These are phyloP conservation scores for Theocolax elegans DNA, from an alignment of 1,140 invertebrate species.

Conservation along the genomic window DNA sequence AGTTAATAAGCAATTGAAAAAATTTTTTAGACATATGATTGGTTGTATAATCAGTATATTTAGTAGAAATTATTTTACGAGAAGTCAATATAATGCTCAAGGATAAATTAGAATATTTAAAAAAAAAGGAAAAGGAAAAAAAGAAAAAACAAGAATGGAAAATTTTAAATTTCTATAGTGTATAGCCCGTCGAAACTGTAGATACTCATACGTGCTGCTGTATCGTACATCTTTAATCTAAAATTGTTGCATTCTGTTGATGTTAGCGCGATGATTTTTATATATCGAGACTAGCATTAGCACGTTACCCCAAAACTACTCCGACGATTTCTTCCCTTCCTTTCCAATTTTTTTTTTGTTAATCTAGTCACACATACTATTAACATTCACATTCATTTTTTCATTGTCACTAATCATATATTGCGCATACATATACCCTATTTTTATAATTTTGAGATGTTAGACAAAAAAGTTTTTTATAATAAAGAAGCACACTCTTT, in stretches of 20 bases:
- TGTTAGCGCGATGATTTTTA: slow-evolving; percentile 44
- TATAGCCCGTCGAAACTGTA: slow-evolving; percentile 14
- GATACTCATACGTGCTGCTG: background rate
- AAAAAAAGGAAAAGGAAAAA: too few relatives aligned
- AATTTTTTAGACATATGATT: too few relatives aligned
- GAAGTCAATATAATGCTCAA: too few relatives aligned
- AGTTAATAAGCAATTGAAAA: too few relatives aligned
- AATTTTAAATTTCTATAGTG: too few relatives aligned
- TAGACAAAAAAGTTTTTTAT: background rate
- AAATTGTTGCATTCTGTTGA: slow-evolving; percentile 62
- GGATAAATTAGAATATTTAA: too few relatives aligned
- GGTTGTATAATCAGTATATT: too few relatives aligned
- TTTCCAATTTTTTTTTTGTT: background rate
- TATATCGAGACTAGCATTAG: slow-evolving; percentile 57
- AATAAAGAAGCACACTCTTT: slow-evolving; percentile 27
- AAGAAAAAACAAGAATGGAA: too few relatives aligned
- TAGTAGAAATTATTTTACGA: too few relatives aligned
- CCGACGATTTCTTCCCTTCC: slow-evolving; percentile 16
- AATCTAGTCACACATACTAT: background rate
- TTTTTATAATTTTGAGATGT: slow-evolving; percentile 5
- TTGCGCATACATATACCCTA: background rate
- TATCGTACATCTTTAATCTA: slow-evolving; percentile 39
- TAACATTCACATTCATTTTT: background rate
- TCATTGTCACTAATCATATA: slow-evolving; percentile 16
- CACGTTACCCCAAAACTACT: slow-evolving; percentile 38